Evolutionary conservation across 30 jellyfish, hydroid and myxozoan species (phyloP).

Genomic region (Pelagia noctiluca): DNA sequence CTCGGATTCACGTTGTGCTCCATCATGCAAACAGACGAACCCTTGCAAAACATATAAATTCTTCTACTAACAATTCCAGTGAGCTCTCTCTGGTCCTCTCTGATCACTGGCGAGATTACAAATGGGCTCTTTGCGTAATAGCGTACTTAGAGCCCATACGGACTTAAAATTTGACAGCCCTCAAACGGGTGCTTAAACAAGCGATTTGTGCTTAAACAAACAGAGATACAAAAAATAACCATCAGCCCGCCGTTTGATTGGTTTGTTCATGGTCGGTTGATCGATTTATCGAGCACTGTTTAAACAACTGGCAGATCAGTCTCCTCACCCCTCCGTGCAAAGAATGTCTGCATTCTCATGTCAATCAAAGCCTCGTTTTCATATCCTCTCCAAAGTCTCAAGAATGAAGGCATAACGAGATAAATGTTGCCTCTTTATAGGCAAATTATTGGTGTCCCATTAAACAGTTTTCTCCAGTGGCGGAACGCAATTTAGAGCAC

Average conservation of each 20-base stretch:
- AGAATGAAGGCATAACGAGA: too few relatives aligned
- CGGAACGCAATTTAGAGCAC: too few relatives aligned
- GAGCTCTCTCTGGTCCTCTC: slow-evolving; percentile 46
- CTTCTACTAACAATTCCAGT: slow-evolving; percentile 5
- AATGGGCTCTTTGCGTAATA: slow-evolving; percentile 74
- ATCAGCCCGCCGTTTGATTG: slow-evolving; percentile 58
- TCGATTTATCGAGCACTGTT: slow-evolving; percentile 80
- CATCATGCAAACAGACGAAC: not conserved
- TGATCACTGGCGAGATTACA: slow-evolving; percentile 75
- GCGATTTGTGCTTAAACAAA: slow-evolving; percentile 67
- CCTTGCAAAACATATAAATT: not conserved
- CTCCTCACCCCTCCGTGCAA: too few relatives aligned
- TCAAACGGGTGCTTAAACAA: slow-evolving; percentile 78
- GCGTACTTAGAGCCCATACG: slow-evolving; percentile 71
- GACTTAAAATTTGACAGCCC: slow-evolving; percentile 73
- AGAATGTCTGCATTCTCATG: too few relatives aligned
- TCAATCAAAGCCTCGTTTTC: too few relatives aligned
- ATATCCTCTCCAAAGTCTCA: too few relatives aligned
- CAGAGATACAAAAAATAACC: slow-evolving; percentile 70
- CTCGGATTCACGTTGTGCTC: not conserved
- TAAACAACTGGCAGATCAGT: slow-evolving; percentile 58
- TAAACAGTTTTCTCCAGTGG: too few relatives aligned
- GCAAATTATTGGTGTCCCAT: too few relatives aligned
- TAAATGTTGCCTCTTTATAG: too few relatives aligned
- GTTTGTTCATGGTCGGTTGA: slow-evolving; percentile 71